These are phyloP conservation scores for Porites australiensis DNA, from an alignment of 64 coral and sea anemone species.

Conservation along the genomic window DNA sequence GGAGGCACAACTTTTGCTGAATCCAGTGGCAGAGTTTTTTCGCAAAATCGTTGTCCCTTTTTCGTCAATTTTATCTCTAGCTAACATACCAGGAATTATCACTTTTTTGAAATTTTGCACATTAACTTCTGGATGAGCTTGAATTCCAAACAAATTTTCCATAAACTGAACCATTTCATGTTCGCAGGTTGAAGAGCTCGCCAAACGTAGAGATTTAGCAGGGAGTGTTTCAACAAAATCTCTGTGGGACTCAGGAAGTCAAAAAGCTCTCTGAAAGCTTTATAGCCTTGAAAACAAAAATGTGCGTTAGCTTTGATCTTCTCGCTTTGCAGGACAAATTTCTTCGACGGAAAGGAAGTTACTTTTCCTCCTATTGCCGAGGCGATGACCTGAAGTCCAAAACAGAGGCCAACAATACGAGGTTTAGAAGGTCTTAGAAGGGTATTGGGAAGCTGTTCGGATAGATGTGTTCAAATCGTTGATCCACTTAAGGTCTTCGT, in stretches of 20 bases:
- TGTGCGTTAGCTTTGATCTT: not conserved
- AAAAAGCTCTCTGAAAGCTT: slow-evolving; percentile 18
- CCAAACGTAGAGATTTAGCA: slow-evolving; percentile 47
- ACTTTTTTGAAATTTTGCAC: slow-evolving; percentile 2
- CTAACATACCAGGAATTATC: slow-evolving; percentile 2
- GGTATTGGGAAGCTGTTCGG: not conserved
- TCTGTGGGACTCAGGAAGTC: slow-evolving; percentile 72
- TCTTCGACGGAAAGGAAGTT: slow-evolving; percentile 13
- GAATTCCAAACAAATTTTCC: slow-evolving; percentile 61
- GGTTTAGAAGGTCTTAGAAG: not conserved
- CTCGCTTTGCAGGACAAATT: slow-evolving; percentile 58
- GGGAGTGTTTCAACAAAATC: slow-evolving; percentile 72
- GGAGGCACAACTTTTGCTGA: not conserved
- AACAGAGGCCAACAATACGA: slow-evolving; percentile 48
- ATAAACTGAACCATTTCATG: slow-evolving; percentile 73
- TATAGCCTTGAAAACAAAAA: not conserved
- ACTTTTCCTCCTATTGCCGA: slow-evolving; percentile 50
- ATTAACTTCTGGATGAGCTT: slow-evolving; percentile 71
- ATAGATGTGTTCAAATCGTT: slow-evolving; percentile 47
- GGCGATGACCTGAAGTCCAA: slow-evolving; percentile 57
- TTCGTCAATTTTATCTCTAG: not conserved
- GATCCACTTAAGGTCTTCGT: slow-evolving; percentile 59
- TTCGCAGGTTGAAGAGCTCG: slow-evolving; percentile 71
- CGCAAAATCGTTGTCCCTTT: slow-evolving; percentile 16
- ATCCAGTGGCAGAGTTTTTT: slow-evolving; percentile 5